Conservation (phyloP, 2,888 invertebrate genomes). For the Athalia circularis region DNA sequence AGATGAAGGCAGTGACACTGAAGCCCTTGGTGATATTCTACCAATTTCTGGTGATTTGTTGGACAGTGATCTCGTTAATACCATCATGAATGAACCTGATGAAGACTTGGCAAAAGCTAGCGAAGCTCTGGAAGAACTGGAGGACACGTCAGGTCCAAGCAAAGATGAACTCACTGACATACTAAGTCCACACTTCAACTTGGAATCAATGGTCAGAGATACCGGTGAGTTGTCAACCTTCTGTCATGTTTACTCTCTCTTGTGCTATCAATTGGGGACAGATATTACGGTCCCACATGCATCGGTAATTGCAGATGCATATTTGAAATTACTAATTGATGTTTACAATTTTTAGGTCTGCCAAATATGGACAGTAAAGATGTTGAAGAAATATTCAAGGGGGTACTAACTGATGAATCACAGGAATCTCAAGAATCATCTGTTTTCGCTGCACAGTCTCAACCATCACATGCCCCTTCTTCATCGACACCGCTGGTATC, state of each 20-base stretch:
- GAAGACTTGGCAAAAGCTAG: constrained; percentile 76
- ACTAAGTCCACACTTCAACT: constrained; percentile 82
- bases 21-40: constrained; percentile 81
- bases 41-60: constrained; percentile 80
- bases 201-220: constrained; percentile 84
- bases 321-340: constrained; percentile 4
- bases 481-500: constrained; percentile 70
- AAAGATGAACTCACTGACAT: constrained; percentile 85
- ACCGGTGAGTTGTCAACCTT: constrained; percentile 69
- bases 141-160: constrained; percentile 76
- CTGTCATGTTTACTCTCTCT: background rate
- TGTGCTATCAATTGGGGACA: background rate
- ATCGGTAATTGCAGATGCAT: background rate
- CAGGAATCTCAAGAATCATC: constrained; percentile 87
- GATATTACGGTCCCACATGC: background rate
- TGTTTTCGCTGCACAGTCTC: constrained; percentile 73
- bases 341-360: constrained; percentile 72
- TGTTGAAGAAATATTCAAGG: constrained; percentile 94
- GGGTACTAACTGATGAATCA: constrained; percentile 89
- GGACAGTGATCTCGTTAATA: constrained; percentile 81
- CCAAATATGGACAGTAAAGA: constrained; percentile 94
- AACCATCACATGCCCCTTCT: constrained; percentile 66
- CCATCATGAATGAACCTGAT: constrained; percentile 81
- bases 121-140: constrained; percentile 75
- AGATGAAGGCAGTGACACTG: constrained; percentile 77